These are phyloP conservation scores for Lamellibrachia columna DNA, from an alignment of 2,888 invertebrate species.

Conservation along the genomic window DNA sequence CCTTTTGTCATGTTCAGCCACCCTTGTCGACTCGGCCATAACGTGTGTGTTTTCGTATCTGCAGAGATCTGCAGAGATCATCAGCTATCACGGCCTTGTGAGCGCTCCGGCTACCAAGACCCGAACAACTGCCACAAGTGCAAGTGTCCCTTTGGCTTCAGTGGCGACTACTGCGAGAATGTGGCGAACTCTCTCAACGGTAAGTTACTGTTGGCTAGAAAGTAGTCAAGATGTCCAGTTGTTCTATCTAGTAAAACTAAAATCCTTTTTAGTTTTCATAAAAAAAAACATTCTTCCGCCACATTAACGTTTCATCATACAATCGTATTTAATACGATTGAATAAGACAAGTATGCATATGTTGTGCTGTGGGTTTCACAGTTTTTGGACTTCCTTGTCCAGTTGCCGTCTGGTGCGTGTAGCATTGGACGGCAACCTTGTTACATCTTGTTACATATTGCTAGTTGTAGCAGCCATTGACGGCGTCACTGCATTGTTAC, in stretches of 20 bases:
- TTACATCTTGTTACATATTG: background rate
- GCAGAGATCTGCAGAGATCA: background rate
- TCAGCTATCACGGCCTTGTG: background rate
- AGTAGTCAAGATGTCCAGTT: background rate
- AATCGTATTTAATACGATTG: no score
- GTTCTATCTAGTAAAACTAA: background rate
- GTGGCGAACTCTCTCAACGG: conserved; percentile 18
- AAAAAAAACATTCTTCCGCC: background rate
- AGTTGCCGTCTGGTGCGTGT: no score
- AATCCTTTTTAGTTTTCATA: background rate
- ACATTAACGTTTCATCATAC: background rate
- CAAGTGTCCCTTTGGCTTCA: conserved; percentile 29
- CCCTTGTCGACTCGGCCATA: background rate
- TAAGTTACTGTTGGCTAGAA: background rate
- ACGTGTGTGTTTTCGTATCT: background rate
- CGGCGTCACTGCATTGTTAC: background rate
- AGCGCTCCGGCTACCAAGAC: conserved; percentile 25
- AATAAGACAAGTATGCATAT: no score
- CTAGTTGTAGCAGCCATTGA: background rate
- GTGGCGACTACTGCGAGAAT: conserved; percentile 21
- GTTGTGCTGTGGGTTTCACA: no score
- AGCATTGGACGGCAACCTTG: background rate
- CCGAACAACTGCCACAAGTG: conserved; percentile 28
- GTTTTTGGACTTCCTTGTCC: no score
- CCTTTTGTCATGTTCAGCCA: background rate